These are phyloP conservation scores for Cottus gobio DNA, from an alignment of 2,113 vertebrate species.

Conservation along the genomic window DNA sequence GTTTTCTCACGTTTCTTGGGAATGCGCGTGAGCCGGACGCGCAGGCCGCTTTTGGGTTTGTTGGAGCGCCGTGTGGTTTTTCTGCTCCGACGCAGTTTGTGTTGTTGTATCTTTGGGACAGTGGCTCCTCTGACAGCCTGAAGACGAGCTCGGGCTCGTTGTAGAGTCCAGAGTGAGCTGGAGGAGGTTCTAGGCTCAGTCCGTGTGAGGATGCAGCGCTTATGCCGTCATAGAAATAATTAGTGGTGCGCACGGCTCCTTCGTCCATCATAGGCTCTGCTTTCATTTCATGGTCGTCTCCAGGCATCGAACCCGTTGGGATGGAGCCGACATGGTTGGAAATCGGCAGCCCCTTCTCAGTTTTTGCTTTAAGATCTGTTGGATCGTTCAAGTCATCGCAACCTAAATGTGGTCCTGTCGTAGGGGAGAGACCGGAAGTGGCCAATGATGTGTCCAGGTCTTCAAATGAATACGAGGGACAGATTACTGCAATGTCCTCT, in stretches of 20 bases:
- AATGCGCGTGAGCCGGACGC: conserved; percentile 49
- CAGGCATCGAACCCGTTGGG: neutral
- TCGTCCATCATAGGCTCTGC: conserved; percentile 22
- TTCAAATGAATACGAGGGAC: conserved; percentile 19
- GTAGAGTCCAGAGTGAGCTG: neutral
- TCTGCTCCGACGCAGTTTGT: neutral
- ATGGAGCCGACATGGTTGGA: neutral
- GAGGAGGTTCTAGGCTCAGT: neutral
- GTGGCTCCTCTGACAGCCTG: neutral
- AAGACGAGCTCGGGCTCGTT: neutral
- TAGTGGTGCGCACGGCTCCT: neutral
- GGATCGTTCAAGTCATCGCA: neutral
- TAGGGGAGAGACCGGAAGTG: conserved; percentile 5
- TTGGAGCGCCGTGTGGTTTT: conserved; percentile 17
- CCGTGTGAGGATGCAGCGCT: neutral
- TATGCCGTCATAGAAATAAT: neutral
- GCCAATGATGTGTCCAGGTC: conserved; percentile 1
- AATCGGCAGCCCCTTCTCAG: neutral
- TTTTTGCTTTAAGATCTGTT: conserved; percentile 10
- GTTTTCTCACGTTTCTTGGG: conserved; percentile 63
- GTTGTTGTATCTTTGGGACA: neutral
- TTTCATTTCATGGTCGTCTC: conserved; percentile 32
- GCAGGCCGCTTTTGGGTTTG: conserved; percentile 29
- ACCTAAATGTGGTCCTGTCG: neutral
- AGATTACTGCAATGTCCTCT: conserved; percentile 2